Percentiles rank a stretch among this genome's conserved stretches.
These are phyloP conservation scores for Epirrhoe tristata DNA, from an alignment of 2,888 invertebrate genomes.

Conservation along the genomic window DNA sequence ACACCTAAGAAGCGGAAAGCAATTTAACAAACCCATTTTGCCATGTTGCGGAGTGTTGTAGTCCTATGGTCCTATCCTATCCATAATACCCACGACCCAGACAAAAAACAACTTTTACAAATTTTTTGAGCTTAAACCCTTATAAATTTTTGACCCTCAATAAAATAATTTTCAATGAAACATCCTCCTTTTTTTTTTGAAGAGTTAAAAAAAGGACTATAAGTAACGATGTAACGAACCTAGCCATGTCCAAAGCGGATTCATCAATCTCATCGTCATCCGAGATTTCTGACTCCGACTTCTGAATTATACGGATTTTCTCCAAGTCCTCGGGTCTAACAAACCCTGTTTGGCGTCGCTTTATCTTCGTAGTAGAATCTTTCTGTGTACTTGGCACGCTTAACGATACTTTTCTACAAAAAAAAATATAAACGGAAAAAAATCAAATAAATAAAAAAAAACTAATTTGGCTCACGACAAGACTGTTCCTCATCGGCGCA, in stretches of 20 bases:
- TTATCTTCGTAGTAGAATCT: slow-evolving; percentile 52
- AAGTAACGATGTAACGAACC: slow-evolving; percentile 11
- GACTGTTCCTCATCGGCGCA: not conserved
- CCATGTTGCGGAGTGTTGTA: too few relatives aligned
- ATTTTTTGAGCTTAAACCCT: too few relatives aligned
- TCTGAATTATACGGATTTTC: slow-evolving; percentile 44
- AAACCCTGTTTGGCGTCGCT: slow-evolving; percentile 68
- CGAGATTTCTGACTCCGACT: slow-evolving; percentile 6
- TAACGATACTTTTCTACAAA: slow-evolving; percentile 67
- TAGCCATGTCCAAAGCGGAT: slow-evolving; percentile 29
- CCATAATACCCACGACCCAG: too few relatives aligned
- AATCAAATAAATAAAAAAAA: slow-evolving; percentile 15
- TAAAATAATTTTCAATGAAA: not conserved
- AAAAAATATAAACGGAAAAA: slow-evolving; percentile 24
- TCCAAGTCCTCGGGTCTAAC: slow-evolving; percentile 55
- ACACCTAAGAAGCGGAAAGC: too few relatives aligned
- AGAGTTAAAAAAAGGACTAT: not conserved
- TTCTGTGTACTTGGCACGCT: slow-evolving; percentile 43
- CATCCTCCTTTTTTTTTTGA: not conserved
- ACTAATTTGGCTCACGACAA: not conserved
- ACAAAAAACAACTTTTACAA: too few relatives aligned
- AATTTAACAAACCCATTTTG: too few relatives aligned
- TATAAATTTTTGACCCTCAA: too few relatives aligned
- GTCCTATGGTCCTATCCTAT: too few relatives aligned
- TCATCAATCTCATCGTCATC: slow-evolving; percentile 18